Percentiles rank a stretch among this genome's conserved stretches.
Evolutionary conservation across 2,797 vertebrate species (phyloP).

Genomic region (Falco biarmicus): DNA sequence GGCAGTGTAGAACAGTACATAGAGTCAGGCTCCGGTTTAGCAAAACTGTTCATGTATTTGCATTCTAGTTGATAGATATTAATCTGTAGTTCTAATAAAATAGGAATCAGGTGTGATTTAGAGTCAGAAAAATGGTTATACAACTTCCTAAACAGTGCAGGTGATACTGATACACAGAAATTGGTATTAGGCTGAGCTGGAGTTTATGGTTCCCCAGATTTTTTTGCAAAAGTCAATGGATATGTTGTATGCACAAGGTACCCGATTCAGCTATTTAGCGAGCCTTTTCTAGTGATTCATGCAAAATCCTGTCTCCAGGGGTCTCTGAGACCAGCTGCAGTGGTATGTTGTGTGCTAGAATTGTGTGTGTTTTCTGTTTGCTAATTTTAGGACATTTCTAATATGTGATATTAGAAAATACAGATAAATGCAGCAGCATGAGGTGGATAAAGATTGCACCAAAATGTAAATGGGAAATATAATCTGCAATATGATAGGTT

Average conservation of each 20-base stretch:
- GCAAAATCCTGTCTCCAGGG: background rate
- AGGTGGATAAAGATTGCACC: background rate
- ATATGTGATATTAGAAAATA: background rate
- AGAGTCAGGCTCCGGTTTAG: background rate
- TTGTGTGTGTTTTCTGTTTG: accelerated
- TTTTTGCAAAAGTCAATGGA: background rate
- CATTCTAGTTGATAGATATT: background rate
- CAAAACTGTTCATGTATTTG: background rate
- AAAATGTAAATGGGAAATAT: background rate
- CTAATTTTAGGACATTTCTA: background rate
- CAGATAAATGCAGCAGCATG: background rate
- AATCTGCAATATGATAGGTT: background rate
- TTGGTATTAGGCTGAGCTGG: background rate
- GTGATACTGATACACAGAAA: background rate
- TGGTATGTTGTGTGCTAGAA: background rate
- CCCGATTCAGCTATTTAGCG: background rate
- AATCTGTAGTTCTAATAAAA: background rate
- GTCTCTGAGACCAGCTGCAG: background rate
- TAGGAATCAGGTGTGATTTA: background rate
- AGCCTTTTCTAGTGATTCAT: background rate
- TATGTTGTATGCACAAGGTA: background rate
- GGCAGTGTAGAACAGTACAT: background rate
- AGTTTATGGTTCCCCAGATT: background rate
- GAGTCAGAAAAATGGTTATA: background rate
- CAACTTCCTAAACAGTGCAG: background rate